Evolutionary conservation across 2,888 invertebrate species (phyloP), one percentile per base, ranked within the genome.

Genomic region (Nasonia oneida): DNA sequence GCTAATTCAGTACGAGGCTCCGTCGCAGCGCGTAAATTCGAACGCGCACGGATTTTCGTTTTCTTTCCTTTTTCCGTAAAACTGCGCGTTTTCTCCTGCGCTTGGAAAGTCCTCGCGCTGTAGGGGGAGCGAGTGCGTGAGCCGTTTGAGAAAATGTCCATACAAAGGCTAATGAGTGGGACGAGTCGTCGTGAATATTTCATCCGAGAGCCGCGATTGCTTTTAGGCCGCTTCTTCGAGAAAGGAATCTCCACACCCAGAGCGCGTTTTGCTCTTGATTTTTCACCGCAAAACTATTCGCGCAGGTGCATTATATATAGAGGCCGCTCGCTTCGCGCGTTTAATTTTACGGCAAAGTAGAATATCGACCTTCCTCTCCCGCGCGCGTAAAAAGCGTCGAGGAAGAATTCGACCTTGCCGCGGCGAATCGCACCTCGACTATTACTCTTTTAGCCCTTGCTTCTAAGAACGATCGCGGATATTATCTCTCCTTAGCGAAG

Each of bases 1-100:
- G 86, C 86, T 84, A 82, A 86, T 86, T 82, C 64, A 29, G 37
- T 23, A 42, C 79, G 73, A 53, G 79, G 67, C 37, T 33, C 15
- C 74, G n/a, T n/a, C 64, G 83, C 57, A 42, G 61, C 84, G 61
- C 67, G 64, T 84, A 75, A 84, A 76, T 84, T 84, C 67, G 61
- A 29, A 1, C 10, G 42, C 47, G 74, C 33, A 33, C 33, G 42
- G 42, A 42, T 75, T 79, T 67, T 75, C 33, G 33, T 53, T 50
- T 33, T 50, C n/a, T 42, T 64, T 64, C 37, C 37, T 37, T 42
- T 39, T 5, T 10, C 10, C 3, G 42, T 2, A n/a, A 12, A 3
- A n/a, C 15, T 33, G 15, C 14, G 23, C 29, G 29, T 29, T 29
- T 29, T 57, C 37, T 76, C 37, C 71, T 61, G 3, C 3, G 10